Evolutionary conservation across 2,113 vertebrate species (phyloP), one percentile per base, ranked within the genome.

Genomic region (Ageneiosus marmoratus): DNA sequence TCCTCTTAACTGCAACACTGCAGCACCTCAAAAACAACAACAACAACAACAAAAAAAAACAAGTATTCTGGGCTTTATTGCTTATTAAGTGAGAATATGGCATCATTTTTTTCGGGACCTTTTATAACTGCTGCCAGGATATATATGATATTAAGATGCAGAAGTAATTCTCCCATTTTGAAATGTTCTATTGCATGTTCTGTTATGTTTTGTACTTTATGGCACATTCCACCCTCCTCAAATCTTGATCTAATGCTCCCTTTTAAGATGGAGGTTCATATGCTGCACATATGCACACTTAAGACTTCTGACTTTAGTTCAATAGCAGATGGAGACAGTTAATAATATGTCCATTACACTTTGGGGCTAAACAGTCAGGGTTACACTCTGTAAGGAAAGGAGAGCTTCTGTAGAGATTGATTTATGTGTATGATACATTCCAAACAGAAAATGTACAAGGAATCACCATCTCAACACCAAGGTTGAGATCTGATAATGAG

Each of bases 71-170:
- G 48, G 73, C 2, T 93, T 94, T 91, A 94, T 93, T 93, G 93
- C 92, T 93, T 94, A 94, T 94, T 94, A 93, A 94, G 92, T 92
- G 90, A 89, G 93, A 92, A 93, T 93, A 93, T 94, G 92, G 91
- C 91, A 92, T 91, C 87, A 87, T 90, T 92, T 94, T 77, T 94
- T 65, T 89, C 37, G 88, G 89, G 91, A 90, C 90, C 88, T 92
- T 91, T 93, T 92, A 90, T 94, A 94, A 93, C 93, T 93, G 92
- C 92, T 91, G 83, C 88, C 93, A 93, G 91, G 92, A 94, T 92
- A 89, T 89, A 89, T 93, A 92, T 91, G 91, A 91, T 93, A 91
- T 93, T 89, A 89, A 90, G 87, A 90, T 89, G 90, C 90, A 84
- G 78, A 85, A 85, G 87, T 88, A 55, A 91, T 89, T 88, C 81